A percentile compares a stretch with the other conserved stretches of the same genome.
Evolutionary conservation across 2,888 invertebrate genomes (phyloP).

Genomic region (Catocala sponsa): DNA sequence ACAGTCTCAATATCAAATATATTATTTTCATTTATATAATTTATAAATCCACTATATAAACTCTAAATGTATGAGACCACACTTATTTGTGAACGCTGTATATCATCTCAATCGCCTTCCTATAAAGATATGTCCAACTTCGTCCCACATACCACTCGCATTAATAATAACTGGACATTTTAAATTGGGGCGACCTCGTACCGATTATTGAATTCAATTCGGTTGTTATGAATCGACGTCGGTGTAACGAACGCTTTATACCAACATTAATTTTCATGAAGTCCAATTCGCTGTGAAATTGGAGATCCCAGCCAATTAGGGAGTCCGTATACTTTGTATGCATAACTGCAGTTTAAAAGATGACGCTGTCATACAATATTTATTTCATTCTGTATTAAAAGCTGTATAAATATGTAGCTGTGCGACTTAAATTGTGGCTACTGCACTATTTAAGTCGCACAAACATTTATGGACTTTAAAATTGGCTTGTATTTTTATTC

Average conservation of each 20-base stretch:
- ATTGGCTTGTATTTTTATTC: too few species aligned
- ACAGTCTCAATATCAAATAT: too few species aligned
- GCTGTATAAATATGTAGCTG: too few species aligned
- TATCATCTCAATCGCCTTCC: background rate
- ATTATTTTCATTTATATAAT: too few species aligned
- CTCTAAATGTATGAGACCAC: too few species aligned
- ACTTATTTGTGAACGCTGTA: background rate
- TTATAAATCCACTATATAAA: too few species aligned
- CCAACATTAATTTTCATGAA: background rate
- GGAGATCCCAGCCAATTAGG: background rate
- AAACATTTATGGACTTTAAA: too few species aligned
- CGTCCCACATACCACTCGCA: background rate
- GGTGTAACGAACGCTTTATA: constrained; percentile 14
- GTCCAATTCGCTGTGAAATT: constrained; percentile 2
- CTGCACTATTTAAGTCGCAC: too few species aligned
- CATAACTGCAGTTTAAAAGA: background rate
- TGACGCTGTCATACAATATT: too few species aligned
- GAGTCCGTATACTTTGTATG: too few species aligned
- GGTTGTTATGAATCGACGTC: constrained; percentile 5
- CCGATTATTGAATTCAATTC: constrained; percentile 24
- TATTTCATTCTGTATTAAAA: too few species aligned
- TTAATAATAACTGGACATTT: constrained; percentile 17
- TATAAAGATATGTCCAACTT: background rate
- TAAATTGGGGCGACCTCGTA: constrained; percentile 13
- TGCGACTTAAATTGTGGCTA: too few species aligned